Base-by-base conservation (phyloP, 2,113 vertebrate species). In the Paradoxurus hermaphroditus region DNA sequence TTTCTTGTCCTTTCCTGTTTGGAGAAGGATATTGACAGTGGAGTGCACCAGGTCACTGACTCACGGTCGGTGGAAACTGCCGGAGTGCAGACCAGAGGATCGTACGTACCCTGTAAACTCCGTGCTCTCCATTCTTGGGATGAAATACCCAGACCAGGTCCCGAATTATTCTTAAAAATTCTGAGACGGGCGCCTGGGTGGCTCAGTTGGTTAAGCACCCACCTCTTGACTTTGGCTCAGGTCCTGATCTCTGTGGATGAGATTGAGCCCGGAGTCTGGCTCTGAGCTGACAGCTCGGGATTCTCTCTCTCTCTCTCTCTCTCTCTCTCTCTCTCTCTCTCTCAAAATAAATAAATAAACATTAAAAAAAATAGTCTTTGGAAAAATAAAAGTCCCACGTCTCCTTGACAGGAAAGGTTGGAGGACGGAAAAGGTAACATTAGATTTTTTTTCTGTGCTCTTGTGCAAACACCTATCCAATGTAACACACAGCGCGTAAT, bases 1-100 rank as follows among this genome's bases (percentile, higher is more conserved):
- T 97, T 87, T 72, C 83, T 65, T 95, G 95, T 90, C 65, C 82
- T 81, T 97, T 97, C 81, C 88, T 96, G 82, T 95, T 92, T 73
- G 46, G 90, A 92, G 59, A 95, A 92, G 72, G 65, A 59, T 51
- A 72, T 27, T 81, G 72, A 65, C 65, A 81, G 25, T 9, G 23
- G 59, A 31, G 41, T 21, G 21, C 46, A 36, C 23, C 92, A 63
- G 62, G 56, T 63, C 79, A 31, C 86, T 92, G 87, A 94, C 85
- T 97, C 84, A 86, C 0, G 18, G 49, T 19, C 56, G 7, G 25
- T 11, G 18, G 27, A 46, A n/a, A n/a, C 1, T 4, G 2, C 27
- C 44, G 34, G 70, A 29, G 23, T 36, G 4, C 62, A 49, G 7
- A 65, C 18, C 6, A 15, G 46, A 72, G 25, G 70, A 41, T 12